phyloP scores from a whole-genome alignment of 2,888 invertebrate genomes.

The Tipula vernalis region DNA sequence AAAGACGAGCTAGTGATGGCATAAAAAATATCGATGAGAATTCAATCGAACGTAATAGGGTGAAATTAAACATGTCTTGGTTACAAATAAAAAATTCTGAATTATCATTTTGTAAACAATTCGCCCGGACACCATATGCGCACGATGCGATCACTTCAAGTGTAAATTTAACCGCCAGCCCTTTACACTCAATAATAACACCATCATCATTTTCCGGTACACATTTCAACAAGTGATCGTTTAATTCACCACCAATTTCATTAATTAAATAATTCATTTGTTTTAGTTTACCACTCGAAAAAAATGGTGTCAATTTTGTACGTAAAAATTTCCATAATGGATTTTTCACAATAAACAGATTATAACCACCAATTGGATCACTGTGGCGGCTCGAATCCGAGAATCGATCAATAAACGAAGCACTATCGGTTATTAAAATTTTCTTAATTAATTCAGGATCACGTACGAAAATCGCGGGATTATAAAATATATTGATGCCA shows the following conservation, averaged over 20 bases:
- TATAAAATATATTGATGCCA: not conserved
- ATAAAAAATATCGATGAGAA: constrained; percentile 10
- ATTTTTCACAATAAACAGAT: not conserved
- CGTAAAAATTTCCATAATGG: not conserved
- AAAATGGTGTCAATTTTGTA: constrained; percentile 24
- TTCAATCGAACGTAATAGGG: not conserved
- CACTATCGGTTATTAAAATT: not conserved
- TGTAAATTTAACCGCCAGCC: not conserved
- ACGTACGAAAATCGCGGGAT: constrained; percentile 20
- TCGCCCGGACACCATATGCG: constrained; percentile 13
- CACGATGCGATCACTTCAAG: constrained; percentile 13
- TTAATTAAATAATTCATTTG: constrained; percentile 15
- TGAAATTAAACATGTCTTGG: constrained; percentile 5
- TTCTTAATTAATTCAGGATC: not conserved
- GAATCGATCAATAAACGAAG: not conserved
- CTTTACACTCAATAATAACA: not conserved
- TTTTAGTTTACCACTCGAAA: constrained; percentile 19
- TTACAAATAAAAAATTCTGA: constrained; percentile 8
- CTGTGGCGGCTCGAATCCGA: not conserved
- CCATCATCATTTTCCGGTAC: not conserved
- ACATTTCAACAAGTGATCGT: not conserved
- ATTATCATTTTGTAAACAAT: not conserved
- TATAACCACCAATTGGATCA: not conserved
- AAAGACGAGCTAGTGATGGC: not conserved
- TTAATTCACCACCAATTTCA: constrained; percentile 12